Evolutionary conservation across 2,797 vertebrate species (phyloP).

Genomic region (Scomberomorus guttatus): DNA sequence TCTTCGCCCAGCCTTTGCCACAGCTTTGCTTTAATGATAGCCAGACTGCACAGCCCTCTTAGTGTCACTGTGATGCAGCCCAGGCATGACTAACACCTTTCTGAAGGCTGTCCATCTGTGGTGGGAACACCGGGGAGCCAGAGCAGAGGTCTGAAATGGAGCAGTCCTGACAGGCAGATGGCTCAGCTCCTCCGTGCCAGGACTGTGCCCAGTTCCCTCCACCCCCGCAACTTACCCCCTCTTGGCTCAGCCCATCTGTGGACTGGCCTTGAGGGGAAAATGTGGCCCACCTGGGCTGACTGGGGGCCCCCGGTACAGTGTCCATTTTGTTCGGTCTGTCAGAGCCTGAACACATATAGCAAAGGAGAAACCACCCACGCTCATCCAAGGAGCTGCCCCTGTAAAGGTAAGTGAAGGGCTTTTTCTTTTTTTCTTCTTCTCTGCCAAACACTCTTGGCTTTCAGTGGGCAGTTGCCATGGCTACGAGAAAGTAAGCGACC

Average conservation of each 20-base stretch:
- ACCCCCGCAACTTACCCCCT: slow-evolving; percentile 49
- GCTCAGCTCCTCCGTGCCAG: slow-evolving; percentile 72
- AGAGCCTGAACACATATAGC: slow-evolving; percentile 39
- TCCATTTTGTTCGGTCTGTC: slow-evolving; percentile 49
- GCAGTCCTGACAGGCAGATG: slow-evolving; percentile 80
- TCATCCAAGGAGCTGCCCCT: slow-evolving; percentile 65
- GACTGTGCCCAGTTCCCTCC: slow-evolving; percentile 58
- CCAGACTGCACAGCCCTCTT: slow-evolving; percentile 30
- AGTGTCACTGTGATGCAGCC: slow-evolving; percentile 53
- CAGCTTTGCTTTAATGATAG: slow-evolving; percentile 24
- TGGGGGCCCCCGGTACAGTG: slow-evolving; percentile 11
- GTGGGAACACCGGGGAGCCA: slow-evolving; percentile 57
- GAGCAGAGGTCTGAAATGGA: slow-evolving; percentile 74
- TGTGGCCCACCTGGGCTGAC: slow-evolving; percentile 66
- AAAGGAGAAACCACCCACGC: slow-evolving; percentile 59
- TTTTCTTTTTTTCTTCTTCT: slow-evolving; percentile 53
- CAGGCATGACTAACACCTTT: slow-evolving; percentile 76
- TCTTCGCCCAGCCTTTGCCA: slow-evolving; percentile 14
- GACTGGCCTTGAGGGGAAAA: slow-evolving; percentile 63
- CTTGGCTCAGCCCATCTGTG: slow-evolving; percentile 75
- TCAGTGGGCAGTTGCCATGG: slow-evolving; percentile 81
- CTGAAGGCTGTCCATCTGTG: slow-evolving; percentile 79
- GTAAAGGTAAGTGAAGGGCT: slow-evolving; percentile 69
- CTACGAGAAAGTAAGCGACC: slow-evolving; percentile 79
- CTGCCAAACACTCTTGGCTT: slow-evolving; percentile 68